Base-by-base conservation (phyloP, 2,888 invertebrate species). In the Galerucella nymphaeae region DNA sequence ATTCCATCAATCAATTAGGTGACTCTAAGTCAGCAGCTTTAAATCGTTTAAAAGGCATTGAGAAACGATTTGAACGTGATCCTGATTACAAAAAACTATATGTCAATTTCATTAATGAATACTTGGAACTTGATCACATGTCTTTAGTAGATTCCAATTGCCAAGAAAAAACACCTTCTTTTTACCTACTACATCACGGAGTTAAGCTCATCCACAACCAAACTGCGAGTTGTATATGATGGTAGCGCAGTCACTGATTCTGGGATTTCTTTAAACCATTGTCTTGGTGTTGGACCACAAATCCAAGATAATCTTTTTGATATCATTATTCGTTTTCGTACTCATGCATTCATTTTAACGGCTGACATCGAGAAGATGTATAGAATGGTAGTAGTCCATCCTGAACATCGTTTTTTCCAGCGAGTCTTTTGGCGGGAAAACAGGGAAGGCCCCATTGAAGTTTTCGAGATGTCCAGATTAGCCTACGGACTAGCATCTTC, bases 291-390 rank as follows among this genome's bases (percentile, higher is more conserved):
- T 59, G 59, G 59, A 13, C 38, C 23, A n/a, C 59, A 30, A 59
- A 59, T 59, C 5, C 59, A 59, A 14, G 59, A 59, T 1, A 18
- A 59, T 59, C 16, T 59, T 14, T 41, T 59, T 16, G n/a, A 59
- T 30, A 59, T 59, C 30, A 59, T 59, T n/a, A 59, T 59, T 30
- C 38, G 59, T 5, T 67, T 67, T 23, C n/a, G 67, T 1, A 38
- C 20, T 57, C 20, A 18, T 38, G 14, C 16, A 42, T 70, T 45
- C 16, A 57, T 71, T 30, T 57, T 66, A 18, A 66, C 58, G 1
- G 57, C 45, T n/a, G 71, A 70, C 38, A 66, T 70, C 38, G n/a
- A 53, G 14, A 66, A 71, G 20, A 66, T 71, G 71, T 71, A 71
- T 58, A 57, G 71, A 11, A 30, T 55, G 57, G 48, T 71, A 6